Evolutionary conservation across 1,140 invertebrate genomes (phyloP), one percentile per base, ranked within the genome.

Genomic region (Lepidurus arcticus): DNA sequence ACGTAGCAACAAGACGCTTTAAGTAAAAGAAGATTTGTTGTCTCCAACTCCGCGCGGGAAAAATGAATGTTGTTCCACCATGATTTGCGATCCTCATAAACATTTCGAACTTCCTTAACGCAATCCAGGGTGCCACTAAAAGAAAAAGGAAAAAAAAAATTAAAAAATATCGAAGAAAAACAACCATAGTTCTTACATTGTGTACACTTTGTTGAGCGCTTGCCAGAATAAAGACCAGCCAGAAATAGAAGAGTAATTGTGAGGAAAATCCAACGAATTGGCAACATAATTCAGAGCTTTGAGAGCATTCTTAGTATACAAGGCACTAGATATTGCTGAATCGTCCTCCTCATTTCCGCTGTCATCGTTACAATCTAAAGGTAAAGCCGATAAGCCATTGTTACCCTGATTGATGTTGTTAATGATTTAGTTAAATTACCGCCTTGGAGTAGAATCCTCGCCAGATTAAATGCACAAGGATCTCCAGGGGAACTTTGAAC

Each of bases 1-100:
- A 65, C 53, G 13, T 65, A 21, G 53, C 53, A 65, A 65, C 53
- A 65, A 65, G 53, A 65, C 1, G 53, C 53, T 65, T 65, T 65
- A 65, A 65, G 53, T 21, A 65, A 65, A 7, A 13, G 53, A 65
- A 65, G 53, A 65, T 65, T 65, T 21, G 53, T 13, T n/a, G n/a
- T 7, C 9, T 16, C 13, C 0, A 5, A n/a, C 13, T n/a, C 13
- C 21, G 16, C 53, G 21, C 21, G 16, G 53, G 13, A 13, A 65
- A 65, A 65, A 16, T 13, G 53, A 65, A 65, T 13, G 6, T 1
- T 65, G 13, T 16, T 65, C 53, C 53, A 65, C 53, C 53, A 65
- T 16, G 53, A 65, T 65, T 65, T 65, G 6, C 53, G 8, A 16
- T 65, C 53, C 13, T 65, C 53, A 21, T 65, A 65, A 65, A 65